These are phyloP conservation scores for Elgonia sp. DNA, from an alignment of 2,888 invertebrate genomes.

Conservation along the genomic window DNA sequence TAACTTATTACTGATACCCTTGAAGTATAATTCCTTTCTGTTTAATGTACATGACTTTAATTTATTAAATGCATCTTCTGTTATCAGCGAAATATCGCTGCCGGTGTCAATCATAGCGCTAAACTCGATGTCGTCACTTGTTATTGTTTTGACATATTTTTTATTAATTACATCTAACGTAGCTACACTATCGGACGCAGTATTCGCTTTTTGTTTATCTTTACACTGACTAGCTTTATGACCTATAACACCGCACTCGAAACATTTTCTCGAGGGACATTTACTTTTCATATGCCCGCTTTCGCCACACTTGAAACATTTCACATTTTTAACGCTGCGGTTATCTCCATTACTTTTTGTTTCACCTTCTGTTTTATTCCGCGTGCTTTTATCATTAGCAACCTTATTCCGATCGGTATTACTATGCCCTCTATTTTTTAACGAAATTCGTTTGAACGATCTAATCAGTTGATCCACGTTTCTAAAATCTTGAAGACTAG, in stretches of 20 bases:
- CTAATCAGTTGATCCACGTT: slow-evolving; percentile 5
- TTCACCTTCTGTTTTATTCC: not conserved
- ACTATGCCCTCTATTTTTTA: slow-evolving; percentile 22
- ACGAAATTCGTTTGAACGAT: slow-evolving; percentile 13
- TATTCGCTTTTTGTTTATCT: slow-evolving; percentile 9
- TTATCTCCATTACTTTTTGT: not conserved
- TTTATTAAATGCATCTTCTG: not conserved
- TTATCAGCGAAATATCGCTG: not conserved
- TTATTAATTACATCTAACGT: not conserved
- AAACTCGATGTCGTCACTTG: not conserved
- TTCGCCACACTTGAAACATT: slow-evolving; percentile 11
- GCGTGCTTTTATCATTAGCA: not conserved
- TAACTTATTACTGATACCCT: not conserved
- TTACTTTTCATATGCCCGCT: not conserved
- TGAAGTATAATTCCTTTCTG: not conserved
- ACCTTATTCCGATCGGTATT: slow-evolving; percentile 6
- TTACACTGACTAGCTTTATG: slow-evolving; percentile 28
- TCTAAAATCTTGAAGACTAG: not conserved
- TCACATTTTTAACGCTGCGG: not conserved
- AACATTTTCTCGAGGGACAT: slow-evolving; percentile 18
- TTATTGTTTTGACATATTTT: not conserved
- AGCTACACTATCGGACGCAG: not conserved
- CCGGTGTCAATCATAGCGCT: not conserved
- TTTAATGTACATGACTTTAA: not conserved
- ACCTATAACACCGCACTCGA: slow-evolving; percentile 8